phyloP scores from a whole-genome alignment of 1,140 invertebrate genomes.

The Hycleus cichorii region DNA sequence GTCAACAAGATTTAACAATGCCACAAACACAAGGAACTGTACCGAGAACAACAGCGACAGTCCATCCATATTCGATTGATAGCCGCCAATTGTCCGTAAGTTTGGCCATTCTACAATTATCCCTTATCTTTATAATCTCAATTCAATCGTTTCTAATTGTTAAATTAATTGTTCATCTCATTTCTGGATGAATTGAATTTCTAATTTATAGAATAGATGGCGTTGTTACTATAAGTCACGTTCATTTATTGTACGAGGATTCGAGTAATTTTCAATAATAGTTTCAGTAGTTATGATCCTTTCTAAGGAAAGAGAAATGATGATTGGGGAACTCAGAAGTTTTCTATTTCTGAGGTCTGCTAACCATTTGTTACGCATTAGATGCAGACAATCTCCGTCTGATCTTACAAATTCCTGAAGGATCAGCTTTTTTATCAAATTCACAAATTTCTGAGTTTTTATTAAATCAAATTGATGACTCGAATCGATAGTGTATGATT shows the following conservation, averaged over 20 bases:
- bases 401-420: slow-evolving; percentile 1
- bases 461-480: too few relatives aligned
- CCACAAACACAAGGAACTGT: slow-evolving; percentile 35
- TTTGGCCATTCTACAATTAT: not conserved
- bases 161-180: not conserved
- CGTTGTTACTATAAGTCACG: not conserved
- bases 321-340: slow-evolving; percentile 1
- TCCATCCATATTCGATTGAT: slow-evolving; percentile 37
- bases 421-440: not conserved
- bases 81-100: slow-evolving; percentile 26
- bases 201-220: not conserved
- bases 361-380: slow-evolving; percentile 11
- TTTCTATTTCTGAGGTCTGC: slow-evolving; percentile 3
- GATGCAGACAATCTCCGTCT: slow-evolving; percentile 5
- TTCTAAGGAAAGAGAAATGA: slow-evolving; percentile 10
- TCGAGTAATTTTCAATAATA: not conserved
- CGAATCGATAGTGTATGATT: too few relatives aligned
- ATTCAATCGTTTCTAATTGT: not conserved
- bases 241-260: not conserved
- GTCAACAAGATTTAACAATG: slow-evolving; percentile 25
- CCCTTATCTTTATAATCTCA: too few relatives aligned
- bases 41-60: slow-evolving; percentile 33
- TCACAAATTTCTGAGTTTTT: not conserved
- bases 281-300: slow-evolving; percentile 2
- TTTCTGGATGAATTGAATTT: not conserved